These are phyloP conservation scores for Pachyramphus minor DNA, from an alignment of 2,113 vertebrate genomes.

Conservation along the genomic window DNA sequence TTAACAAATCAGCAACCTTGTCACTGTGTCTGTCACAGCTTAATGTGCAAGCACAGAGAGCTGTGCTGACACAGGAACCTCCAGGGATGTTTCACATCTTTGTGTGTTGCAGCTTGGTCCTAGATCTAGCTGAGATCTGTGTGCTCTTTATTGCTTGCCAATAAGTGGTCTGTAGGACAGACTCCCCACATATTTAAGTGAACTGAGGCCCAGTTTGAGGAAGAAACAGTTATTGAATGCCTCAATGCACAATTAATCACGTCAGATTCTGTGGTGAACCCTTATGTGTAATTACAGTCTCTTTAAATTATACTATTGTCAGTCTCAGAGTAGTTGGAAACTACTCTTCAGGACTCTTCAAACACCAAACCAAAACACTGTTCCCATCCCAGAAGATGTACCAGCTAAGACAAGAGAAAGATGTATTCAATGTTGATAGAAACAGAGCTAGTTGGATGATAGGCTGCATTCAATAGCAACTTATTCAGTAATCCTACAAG, in stretches of 20 bases:
- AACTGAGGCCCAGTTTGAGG: neutral
- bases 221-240: neutral
- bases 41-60: neutral
- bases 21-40: neutral
- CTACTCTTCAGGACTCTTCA: neutral
- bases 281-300: neutral
- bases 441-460: neutral
- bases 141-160: neutral
- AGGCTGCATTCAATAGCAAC: neutral
- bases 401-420: neutral
- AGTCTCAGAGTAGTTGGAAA: neutral
- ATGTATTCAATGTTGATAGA: neutral
- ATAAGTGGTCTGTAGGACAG: neutral
- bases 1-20: neutral
- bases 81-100: neutral
- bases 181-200: neutral
- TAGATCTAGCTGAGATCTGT: neutral
- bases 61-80: neutral
- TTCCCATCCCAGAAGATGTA: neutral
- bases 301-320: neutral
- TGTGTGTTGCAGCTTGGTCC: neutral
- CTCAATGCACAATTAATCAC: neutral
- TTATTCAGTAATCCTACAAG: neutral
- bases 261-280: neutral
- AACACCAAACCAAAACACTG: neutral